Conservation (phyloP, 2,113 vertebrate species). For the Hirundichthys speculiger region DNA sequence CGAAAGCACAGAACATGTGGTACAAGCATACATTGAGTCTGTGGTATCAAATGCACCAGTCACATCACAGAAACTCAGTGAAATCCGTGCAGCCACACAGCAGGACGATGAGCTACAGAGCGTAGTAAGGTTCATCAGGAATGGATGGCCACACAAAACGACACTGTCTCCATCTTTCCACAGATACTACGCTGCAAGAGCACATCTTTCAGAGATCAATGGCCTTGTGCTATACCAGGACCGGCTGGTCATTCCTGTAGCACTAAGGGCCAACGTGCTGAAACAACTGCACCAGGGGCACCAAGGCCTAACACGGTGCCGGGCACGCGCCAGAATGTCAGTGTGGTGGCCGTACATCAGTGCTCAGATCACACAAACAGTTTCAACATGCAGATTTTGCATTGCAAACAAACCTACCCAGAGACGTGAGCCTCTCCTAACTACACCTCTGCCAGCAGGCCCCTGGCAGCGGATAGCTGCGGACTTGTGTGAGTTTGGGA, state of each 20-base stretch:
- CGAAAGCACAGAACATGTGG: neutral
- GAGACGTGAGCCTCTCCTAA: neutral
- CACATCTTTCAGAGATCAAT: no score
- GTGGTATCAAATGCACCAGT: neutral
- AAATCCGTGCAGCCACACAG: neutral
- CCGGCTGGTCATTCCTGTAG: no score
- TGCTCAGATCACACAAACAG: neutral
- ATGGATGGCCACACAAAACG: no score
- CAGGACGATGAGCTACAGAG: neutral
- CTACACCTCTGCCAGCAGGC: neutral
- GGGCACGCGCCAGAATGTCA: no score
- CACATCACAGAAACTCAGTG: neutral
- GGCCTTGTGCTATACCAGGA: no score
- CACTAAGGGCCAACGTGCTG: no score
- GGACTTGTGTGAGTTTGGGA: neutral
- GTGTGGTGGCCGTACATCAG: neutral
- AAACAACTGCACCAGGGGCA: no score
- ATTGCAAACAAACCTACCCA: neutral
- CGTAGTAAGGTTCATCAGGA: no score
- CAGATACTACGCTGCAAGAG: no score
- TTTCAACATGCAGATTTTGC: neutral
- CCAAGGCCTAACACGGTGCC: no score
- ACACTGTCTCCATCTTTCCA: no score
- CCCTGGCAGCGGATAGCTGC: neutral
- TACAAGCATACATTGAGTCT: neutral